phyloP scores from a whole-genome alignment of 2,113 vertebrate genomes.

The Plecturocebus donacophilus region DNA sequence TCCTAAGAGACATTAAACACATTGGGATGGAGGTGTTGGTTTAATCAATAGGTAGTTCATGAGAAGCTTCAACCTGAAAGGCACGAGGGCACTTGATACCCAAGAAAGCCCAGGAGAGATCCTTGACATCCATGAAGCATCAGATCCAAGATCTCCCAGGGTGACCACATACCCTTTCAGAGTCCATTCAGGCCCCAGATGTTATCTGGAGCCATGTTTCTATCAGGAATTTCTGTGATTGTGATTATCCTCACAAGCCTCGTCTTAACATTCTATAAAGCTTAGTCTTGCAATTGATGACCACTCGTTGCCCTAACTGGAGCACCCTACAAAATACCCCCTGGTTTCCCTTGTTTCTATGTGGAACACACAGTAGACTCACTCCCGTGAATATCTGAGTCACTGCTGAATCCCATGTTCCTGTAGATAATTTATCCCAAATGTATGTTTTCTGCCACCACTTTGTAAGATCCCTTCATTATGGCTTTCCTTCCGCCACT shows the following conservation, averaged over 20 bases:
- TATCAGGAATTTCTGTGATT: neutral
- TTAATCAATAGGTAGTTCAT: neutral
- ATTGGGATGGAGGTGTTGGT: fast-evolving
- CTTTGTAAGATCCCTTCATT: neutral
- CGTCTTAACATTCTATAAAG: neutral
- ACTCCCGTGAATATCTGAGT: neutral
- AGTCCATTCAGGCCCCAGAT: neutral
- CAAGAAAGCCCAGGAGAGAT: neutral
- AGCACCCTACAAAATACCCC: neutral
- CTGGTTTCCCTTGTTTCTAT: neutral
- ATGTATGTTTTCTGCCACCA: neutral
- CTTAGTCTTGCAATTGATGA: neutral
- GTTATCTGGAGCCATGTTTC: neutral
- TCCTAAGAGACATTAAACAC: neutral
- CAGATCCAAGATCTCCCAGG: neutral
- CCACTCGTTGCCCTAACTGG: neutral
- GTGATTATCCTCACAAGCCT: neutral
- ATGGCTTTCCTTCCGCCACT: neutral
- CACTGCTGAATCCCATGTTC: neutral
- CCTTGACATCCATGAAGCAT: neutral
- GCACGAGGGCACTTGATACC: neutral
- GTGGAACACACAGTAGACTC: neutral
- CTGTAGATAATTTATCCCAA: neutral
- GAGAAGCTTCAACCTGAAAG: neutral
- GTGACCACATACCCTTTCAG: neutral